phyloP scores from a whole-genome alignment of 2,113 vertebrate genomes.

The Serinus canaria region DNA sequence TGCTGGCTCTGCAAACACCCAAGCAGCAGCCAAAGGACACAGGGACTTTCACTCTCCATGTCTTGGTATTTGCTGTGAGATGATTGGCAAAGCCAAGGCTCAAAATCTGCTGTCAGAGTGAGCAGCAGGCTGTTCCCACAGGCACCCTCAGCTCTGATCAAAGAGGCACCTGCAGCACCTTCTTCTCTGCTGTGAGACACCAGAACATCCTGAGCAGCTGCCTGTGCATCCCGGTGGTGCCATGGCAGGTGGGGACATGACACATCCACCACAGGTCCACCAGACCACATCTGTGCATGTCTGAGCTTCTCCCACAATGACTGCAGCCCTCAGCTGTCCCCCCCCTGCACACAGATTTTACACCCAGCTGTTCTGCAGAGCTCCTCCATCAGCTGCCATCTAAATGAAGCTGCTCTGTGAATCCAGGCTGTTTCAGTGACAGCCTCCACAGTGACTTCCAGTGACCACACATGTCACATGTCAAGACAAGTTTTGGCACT shows the following conservation, averaged over 20 bases:
- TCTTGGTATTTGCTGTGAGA: background rate
- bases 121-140: background rate
- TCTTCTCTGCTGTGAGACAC: background rate
- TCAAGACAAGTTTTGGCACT: background rate
- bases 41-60: background rate
- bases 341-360: background rate
- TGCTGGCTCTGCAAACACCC: background rate
- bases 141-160: background rate
- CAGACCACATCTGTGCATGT: accelerated
- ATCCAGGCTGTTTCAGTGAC: background rate
- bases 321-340: background rate
- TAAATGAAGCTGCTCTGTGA: background rate
- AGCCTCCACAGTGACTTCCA: background rate
- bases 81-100: background rate
- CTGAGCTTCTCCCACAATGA: background rate
- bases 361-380: background rate
- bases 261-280: background rate
- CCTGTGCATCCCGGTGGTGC: background rate
- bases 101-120: background rate
- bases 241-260: background rate
- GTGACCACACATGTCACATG: accelerated
- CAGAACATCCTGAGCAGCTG: background rate
- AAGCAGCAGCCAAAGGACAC: background rate
- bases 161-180: background rate
- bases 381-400: background rate